Evolutionary conservation across 2,113 vertebrate species (phyloP), one percentile per base, ranked within the genome.

Genomic region (Zosterops pallidus): DNA sequence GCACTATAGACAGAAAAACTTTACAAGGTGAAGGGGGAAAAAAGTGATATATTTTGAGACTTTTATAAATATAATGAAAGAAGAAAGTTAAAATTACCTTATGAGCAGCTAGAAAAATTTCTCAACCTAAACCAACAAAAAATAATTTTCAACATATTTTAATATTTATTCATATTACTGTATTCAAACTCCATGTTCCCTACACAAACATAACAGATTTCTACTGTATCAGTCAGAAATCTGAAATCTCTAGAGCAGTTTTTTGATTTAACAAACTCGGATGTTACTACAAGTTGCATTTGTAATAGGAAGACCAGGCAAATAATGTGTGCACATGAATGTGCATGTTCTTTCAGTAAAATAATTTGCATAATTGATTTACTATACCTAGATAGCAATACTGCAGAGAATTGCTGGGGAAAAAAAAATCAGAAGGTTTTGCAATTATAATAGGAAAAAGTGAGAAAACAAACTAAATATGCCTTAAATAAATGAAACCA

Each of bases 401-500:
- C 19, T 76, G 81, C 19, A 79, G 35, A 84, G 46, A 65, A 92
- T 52, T 82, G 52, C 65, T 76, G 49, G 89, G 94, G 37, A 63
- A 42, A 33, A 37, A 83, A 15, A 70, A 44, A 33, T 85, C 68
- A 91, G 53, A 67, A 72, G 72, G 56, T 75, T 91, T 87, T 95
- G 29, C 46, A 94, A 87, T 91, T 91, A 62, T 13, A 75, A 68
- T 42, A 35, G 65, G 59, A 72, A 92, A 84, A 92, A 84, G 57
- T 75, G 81, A 92, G 62, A 84, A 89, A 92, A 89, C 21, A 87
- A 81, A 70, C 84, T 9, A 83, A 93, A 67, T 67, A 55, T 31
- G 23, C 11, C 65, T 86, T 75, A 78, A 89, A 94, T 68, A 92
- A 90, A 78, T 81, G 6, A 83, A 78, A 72, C 52, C 44, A 19